phyloP scores from a whole-genome alignment of 2,113 vertebrate species.

The Butorides virescens region DNA sequence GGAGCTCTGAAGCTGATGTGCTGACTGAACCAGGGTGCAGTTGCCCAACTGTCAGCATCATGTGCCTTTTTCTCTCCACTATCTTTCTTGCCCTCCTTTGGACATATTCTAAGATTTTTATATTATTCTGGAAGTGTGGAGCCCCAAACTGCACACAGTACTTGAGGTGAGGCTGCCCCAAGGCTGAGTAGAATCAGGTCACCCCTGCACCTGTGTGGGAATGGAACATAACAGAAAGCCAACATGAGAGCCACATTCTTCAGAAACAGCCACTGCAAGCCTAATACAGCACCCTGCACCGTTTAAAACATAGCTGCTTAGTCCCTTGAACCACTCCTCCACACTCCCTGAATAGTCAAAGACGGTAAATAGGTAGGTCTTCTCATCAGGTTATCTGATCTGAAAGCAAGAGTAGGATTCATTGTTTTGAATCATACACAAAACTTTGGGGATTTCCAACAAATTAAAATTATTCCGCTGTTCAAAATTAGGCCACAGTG shows the following conservation, averaged over 20 bases:
- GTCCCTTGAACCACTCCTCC: not conserved
- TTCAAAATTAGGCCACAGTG: not conserved
- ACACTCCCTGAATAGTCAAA: not conserved
- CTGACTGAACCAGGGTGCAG: no score
- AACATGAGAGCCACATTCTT: not conserved
- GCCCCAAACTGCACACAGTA: no score
- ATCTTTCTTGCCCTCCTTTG: no score
- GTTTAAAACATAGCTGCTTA: not conserved
- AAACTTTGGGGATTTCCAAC: not conserved
- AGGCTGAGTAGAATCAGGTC: not conserved
- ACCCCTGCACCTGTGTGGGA: not conserved
- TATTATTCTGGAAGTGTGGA: no score
- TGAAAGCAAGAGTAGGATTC: not conserved
- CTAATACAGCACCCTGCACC: not conserved
- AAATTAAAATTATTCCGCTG: not conserved
- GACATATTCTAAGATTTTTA: no score
- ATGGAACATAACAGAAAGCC: not conserved
- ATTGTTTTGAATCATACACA: not conserved
- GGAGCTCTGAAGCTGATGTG: no score
- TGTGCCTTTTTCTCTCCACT: no score
- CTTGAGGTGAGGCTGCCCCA: not conserved
- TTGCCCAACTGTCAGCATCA: no score
- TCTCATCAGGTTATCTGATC: not conserved
- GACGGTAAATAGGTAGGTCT: not conserved
- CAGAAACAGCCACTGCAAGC: not conserved